Conservation (phyloP, 2,113 vertebrate genomes). For the Gnathonemus longibarbis region DNA sequence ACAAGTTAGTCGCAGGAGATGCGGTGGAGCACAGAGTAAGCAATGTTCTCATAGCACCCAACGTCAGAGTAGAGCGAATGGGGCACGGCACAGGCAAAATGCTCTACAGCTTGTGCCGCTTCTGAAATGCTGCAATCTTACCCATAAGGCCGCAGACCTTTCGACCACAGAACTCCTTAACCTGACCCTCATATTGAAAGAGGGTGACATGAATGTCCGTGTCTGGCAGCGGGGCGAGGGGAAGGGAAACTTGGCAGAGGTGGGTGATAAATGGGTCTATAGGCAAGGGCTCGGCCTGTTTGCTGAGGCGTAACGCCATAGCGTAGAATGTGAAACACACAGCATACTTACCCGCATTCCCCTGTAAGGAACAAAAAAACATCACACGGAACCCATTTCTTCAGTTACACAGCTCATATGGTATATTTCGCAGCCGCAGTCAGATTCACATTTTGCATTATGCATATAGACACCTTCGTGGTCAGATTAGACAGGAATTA, state of each 20-base stretch:
- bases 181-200: not conserved
- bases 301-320: not conserved
- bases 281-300: not conserved
- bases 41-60: not conserved
- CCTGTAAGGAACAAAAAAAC: slow-evolving; percentile 11
- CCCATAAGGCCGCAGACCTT: not conserved
- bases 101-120: not conserved
- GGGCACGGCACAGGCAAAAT: not conserved
- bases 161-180: not conserved
- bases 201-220: too few species aligned
- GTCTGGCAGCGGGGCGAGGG: not conserved
- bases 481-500: not conserved
- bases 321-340: not conserved
- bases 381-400: not conserved
- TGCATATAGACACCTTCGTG: not conserved
- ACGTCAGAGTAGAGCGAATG: not conserved
- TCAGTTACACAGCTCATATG: not conserved
- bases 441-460: not conserved
- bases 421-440: not conserved
- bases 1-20: not conserved
- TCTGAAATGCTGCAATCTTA: not conserved
- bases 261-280: not conserved
- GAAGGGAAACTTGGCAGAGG: not conserved
- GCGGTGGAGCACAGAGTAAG: not conserved
- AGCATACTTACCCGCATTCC: not conserved